Conservation (phyloP, 2,113 vertebrate species). For the Stigmatopora argus region DNA sequence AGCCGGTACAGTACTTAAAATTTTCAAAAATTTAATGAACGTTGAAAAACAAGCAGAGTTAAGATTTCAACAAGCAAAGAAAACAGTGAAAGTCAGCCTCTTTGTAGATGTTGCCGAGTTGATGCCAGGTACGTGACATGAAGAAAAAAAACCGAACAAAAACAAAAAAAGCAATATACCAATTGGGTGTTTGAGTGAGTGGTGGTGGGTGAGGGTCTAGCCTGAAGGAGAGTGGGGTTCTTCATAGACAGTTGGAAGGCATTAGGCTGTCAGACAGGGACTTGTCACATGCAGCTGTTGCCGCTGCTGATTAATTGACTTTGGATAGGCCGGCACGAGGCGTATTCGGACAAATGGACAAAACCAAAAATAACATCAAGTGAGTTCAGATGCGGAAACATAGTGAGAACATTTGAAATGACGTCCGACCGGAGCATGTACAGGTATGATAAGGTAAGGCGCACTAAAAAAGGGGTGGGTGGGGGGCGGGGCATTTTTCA, state of each 20-base stretch:
- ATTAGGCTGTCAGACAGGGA: slow-evolving; percentile 87
- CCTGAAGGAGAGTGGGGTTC: slow-evolving; percentile 75
- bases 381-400: slow-evolving; percentile 18
- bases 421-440: slow-evolving; percentile 15
- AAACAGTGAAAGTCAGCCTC: neutral
- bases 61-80: slow-evolving; percentile 20
- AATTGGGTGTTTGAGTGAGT: neutral
- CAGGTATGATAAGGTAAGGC: neutral
- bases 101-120: slow-evolving; percentile 2
- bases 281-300: slow-evolving; percentile 96
- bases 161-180: neutral
- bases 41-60: slow-evolving; percentile 29
- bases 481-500: neutral
- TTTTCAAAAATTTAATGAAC: slow-evolving; percentile 44
- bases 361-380: slow-evolving; percentile 19
- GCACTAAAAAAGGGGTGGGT: neutral
- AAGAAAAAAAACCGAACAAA: neutral
- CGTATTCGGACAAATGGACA: slow-evolving; percentile 51
- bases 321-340: slow-evolving; percentile 76
- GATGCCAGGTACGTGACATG: slow-evolving; percentile 32
- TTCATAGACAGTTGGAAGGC: slow-evolving; percentile 86
- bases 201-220: slow-evolving; percentile 19
- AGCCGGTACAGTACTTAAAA: neutral
- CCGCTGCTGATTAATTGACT: slow-evolving; percentile 91
- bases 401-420: slow-evolving; percentile 11